Conservation (phyloP, 92 coral and sea anemone species). For the Pocillopora meandrina region DNA sequence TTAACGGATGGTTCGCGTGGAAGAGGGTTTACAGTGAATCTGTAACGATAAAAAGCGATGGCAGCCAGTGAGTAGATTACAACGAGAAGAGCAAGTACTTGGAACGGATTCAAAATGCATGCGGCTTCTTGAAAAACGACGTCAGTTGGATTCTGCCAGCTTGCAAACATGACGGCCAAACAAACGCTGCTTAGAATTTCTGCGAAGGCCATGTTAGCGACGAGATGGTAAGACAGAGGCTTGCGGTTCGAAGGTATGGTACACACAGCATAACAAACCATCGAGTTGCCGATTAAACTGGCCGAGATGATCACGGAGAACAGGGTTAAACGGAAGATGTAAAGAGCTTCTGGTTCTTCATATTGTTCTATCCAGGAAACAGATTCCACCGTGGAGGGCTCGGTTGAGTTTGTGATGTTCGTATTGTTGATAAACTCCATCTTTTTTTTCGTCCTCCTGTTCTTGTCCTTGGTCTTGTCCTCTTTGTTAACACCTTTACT, state of each 20-base stretch:
- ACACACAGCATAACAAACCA: slow-evolving; percentile 47
- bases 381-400: too few species aligned
- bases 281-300: slow-evolving; percentile 53
- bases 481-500: too few species aligned
- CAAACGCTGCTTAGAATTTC: slow-evolving; percentile 49
- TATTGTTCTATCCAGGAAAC: slow-evolving; percentile 6
- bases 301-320: slow-evolving; percentile 44
- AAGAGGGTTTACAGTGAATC: slow-evolving; percentile 29
- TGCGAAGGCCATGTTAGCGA: slow-evolving; percentile 60
- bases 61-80: slow-evolving; percentile 51
- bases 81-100: slow-evolving; percentile 43
- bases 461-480: too few species aligned
- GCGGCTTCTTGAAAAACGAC: slow-evolving; percentile 15
- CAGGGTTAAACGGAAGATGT: slow-evolving; percentile 40
- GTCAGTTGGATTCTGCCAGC: background rate
- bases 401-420: background rate
- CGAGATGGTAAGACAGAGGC: slow-evolving; percentile 64
- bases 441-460: too few species aligned
- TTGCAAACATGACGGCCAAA: slow-evolving; percentile 39
- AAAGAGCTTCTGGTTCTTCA: slow-evolving; percentile 24
- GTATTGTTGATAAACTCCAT: background rate
- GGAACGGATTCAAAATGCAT: slow-evolving; percentile 49
- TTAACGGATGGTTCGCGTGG: background rate
- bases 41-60: slow-evolving; percentile 58
- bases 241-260: slow-evolving; percentile 31